Base-by-base conservation (phyloP, 2,113 vertebrate species). In the Hypomesus transpacificus region DNA sequence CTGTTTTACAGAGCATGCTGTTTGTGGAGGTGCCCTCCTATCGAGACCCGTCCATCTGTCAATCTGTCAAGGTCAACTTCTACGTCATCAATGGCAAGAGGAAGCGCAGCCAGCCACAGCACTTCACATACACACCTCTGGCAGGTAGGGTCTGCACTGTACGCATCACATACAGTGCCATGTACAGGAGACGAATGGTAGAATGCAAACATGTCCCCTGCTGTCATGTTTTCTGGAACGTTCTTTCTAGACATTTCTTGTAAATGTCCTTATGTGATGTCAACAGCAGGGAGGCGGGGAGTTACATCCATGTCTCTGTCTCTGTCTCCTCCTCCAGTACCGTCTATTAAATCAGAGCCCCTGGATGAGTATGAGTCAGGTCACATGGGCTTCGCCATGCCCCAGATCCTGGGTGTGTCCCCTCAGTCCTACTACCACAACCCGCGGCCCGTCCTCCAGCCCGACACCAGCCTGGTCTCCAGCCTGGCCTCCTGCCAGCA, bases 311-410 rank as follows among this genome's bases (percentile, higher is more conserved):
- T 66, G 52, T 71, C 22, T 28, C 22, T 66, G 57, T 68, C 21
- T 68, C 17, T 31, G 2, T 0, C 18, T 54, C 24, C 62, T 62
- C 34, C 52, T 64, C 1, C 90, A 98, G 96, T 95, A 86, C 94
- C 96, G 8, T 93, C 95, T 84, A 98, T 99, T 85, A 99, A 99
- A 93, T 95, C 95, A 0, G 97, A 99, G 86, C 97, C 97, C 56
- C 74, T 91, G 14, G 97, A 99, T 72, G 96, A 99, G 76, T 98
- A 95, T 34, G 95, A 98, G 83, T 88, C 92, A 14, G 85, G 93
- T 74, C 86, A 94, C 90, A 91, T 97, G 91, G 93, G 93, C 86
- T 96, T 87, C 24, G 88, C 92, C 31, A 81, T 94, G 74, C 92
- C 95, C 22, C 92, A 94, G 82, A 93, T 93, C 78, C 84, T 97